Base-by-base conservation (phyloP, 2,888 invertebrate species). In the Epistrophe grossulariae region DNA sequence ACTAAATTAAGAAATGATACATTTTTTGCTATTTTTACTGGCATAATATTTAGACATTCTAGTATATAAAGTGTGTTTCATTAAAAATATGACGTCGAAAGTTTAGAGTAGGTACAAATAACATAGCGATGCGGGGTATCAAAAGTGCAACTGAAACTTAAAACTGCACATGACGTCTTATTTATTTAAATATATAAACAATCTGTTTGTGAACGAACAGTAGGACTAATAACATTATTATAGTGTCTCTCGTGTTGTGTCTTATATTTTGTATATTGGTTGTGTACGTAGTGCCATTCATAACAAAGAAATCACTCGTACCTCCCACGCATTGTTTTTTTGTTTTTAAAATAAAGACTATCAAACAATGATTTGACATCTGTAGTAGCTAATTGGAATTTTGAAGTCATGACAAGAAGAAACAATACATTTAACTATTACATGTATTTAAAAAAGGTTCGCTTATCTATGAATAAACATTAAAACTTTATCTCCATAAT, bases 51-150 rank as follows among this genome's bases (percentile, higher is more conserved):
- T 40, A 55, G 70, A n/a, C n/a, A 70, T 45, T 50, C 19, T 62
- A 19, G 50, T 19, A 50, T 52, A 6, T 35, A 5, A 70, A 55
- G 5, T 38, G 45, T 38, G 7, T 38, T 52, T 52, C 50, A 55
- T 70, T 19, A 28, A 24, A 17, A 70, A 55, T 7, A 70, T 68
- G 68, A 52, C 68, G 17, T 68, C 31, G 38, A n/a, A n/a, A n/a
- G n/a, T n/a, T 9, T 6, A 11, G n/a, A 55, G 24, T 6, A 38
- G 19, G 13, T 19, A 19, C 10, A 8, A 17, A 31, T 40, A n/a
- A 70, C 70, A 19, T 1, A n/a, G 15, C 24, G 11, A n/a, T 10
- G 40, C 15, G 55, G n/a, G 52, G 38, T 40, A 55, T 70, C 8
- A 40, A 55, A 55, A 40, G 7, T 38, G 24, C 15, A 55, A 55